Evolutionary conservation across 2,113 vertebrate genomes (phyloP).

Genomic region (Paratilapia polleni): DNA sequence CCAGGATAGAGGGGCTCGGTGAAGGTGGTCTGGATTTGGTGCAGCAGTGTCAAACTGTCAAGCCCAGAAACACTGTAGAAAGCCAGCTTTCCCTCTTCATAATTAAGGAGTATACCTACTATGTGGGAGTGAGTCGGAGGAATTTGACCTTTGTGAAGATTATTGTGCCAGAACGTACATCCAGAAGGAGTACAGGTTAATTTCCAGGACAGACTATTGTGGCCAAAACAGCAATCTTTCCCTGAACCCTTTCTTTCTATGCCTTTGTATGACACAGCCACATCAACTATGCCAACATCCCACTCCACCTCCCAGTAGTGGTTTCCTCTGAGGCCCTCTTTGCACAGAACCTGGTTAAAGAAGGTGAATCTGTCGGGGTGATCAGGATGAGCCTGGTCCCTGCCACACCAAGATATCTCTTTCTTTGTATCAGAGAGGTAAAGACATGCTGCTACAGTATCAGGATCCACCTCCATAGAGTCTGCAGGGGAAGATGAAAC

Average conservation of each 20-base stretch:
- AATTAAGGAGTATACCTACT: constrained; percentile 82
- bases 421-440: constrained; percentile 50
- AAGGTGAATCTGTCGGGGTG: constrained; percentile 64
- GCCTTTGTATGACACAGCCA: constrained; percentile 81
- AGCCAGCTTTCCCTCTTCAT: constrained; percentile 72
- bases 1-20: constrained; percentile 60
- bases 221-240: constrained; percentile 80
- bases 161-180: constrained; percentile 83
- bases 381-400: constrained; percentile 35
- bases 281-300: constrained; percentile 71
- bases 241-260: constrained; percentile 71
- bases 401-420: constrained; percentile 28
- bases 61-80: constrained; percentile 82
- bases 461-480: constrained; percentile 54
- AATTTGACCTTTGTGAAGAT: constrained; percentile 64
- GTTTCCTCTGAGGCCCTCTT: constrained; percentile 1
- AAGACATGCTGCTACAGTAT: constrained; percentile 57
- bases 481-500: constrained; percentile 22
- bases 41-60: constrained; percentile 40
- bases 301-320: constrained; percentile 75
- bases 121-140: constrained; percentile 37
- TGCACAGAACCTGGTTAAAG: constrained; percentile 57
- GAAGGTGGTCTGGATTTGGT: constrained; percentile 56
- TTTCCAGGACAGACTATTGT: constrained; percentile 86
- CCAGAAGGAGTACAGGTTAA: constrained; percentile 61